phyloP scores from a whole-genome alignment of 2,888 invertebrate genomes.

The Andrena flavipes region DNA sequence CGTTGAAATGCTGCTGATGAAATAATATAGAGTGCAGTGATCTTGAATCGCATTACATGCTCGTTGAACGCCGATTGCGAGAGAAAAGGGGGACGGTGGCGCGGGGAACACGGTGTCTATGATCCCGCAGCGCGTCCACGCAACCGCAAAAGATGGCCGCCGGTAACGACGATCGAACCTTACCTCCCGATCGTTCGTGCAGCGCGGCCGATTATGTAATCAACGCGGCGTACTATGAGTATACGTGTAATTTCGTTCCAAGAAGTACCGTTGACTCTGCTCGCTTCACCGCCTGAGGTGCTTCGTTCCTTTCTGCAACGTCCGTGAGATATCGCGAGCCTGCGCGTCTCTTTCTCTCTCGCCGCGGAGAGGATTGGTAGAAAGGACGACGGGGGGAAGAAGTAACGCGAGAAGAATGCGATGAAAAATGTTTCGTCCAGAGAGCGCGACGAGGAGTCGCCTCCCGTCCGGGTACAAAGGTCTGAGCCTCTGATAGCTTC shows the following conservation, averaged over 20 bases:
- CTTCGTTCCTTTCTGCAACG: constrained; percentile 49
- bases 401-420: neutral
- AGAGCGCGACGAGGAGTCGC: neutral
- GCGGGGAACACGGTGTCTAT: neutral
- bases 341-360: neutral
- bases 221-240: constrained; percentile 65
- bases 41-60: constrained; percentile 52
- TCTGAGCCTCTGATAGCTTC: neutral
- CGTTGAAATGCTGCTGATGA: neutral
- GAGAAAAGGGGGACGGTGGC: neutral
- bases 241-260: constrained; percentile 75
- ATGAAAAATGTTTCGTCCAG: neutral
- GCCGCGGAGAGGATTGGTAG: too few relatives aligned
- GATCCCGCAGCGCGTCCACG: constrained; percentile 16
- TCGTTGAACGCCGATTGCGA: constrained; percentile 31
- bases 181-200: constrained; percentile 47
- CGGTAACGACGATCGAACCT: constrained; percentile 29
- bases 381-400: constrained; percentile 25
- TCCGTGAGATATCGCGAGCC: neutral
- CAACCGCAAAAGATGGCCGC: constrained; percentile 29
- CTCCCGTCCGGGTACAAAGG: neutral
- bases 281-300: constrained; percentile 68
- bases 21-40: constrained; percentile 40
- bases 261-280: constrained; percentile 79
- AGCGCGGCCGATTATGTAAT: constrained; percentile 76